Conservation (phyloP, 2,113 vertebrate genomes). For the Fregata magnificens region DNA sequence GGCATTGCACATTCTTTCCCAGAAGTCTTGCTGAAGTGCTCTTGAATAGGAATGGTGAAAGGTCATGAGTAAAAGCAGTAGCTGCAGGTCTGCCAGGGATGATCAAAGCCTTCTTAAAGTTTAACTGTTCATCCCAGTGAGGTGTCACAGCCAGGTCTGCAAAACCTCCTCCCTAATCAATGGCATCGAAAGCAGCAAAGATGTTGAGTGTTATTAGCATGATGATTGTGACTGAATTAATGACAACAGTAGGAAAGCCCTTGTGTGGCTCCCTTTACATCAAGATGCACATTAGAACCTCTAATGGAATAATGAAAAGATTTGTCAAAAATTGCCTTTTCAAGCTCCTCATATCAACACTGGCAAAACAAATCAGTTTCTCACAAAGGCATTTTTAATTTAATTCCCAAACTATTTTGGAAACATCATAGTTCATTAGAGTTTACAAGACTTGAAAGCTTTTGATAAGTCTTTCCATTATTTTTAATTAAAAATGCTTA, state of each 20-base stretch:
- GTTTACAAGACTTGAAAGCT: not conserved
- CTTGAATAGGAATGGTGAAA: slow-evolving; percentile 22
- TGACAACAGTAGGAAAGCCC: not conserved
- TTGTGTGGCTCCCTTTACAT: not conserved
- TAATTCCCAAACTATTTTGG: not conserved
- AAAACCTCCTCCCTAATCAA: slow-evolving; percentile 10
- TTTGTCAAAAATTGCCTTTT: not conserved
- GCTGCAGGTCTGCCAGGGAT: not conserved
- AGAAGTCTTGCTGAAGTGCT: slow-evolving; percentile 18
- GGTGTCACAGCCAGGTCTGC: not conserved
- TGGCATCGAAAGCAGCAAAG: not conserved
- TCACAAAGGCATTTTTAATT: not conserved
- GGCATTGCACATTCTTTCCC: not conserved
- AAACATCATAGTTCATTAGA: not conserved
- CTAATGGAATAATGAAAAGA: not conserved
- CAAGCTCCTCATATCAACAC: not conserved
- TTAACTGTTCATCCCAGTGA: not conserved
- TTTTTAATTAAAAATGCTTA: not conserved
- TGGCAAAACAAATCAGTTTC: not conserved
- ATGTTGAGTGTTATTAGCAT: not conserved
- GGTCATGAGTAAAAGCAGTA: not conserved
- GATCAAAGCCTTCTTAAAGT: not conserved
- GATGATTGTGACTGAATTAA: not conserved
- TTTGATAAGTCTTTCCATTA: not conserved
- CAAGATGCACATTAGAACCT: not conserved